Percentiles rank a stretch among this genome's conserved stretches.
phyloP scores from a whole-genome alignment of 2,888 invertebrate species.

The Tholera decimalis region DNA sequence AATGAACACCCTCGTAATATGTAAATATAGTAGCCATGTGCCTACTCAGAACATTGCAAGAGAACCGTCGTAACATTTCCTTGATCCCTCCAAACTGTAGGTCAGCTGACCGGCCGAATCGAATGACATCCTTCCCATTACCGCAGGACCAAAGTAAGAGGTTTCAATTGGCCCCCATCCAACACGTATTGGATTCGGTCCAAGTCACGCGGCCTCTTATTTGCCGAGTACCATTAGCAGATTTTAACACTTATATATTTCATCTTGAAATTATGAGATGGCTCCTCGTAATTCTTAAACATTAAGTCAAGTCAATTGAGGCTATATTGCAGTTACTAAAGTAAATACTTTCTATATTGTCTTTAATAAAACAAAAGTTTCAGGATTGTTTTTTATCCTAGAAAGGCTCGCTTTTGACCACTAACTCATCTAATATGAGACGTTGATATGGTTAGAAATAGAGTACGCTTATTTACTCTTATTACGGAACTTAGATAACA shows the following conservation, averaged over 20 bases:
- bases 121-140: constrained; percentile 71
- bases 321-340: neutral
- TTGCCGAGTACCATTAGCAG: constrained; percentile 76
- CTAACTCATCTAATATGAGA: no score
- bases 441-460: no score
- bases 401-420: no score
- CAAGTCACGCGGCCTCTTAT: constrained; percentile 79
- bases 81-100: constrained; percentile 38
- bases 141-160: constrained; percentile 74
- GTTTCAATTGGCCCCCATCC: constrained; percentile 78
- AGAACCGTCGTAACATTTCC: constrained; percentile 20
- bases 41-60: constrained; percentile 1
- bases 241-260: constrained; percentile 74
- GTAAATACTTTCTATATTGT: no score
- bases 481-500: no score
- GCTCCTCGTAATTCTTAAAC: constrained; percentile 17
- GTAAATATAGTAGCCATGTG: neutral
- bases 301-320: neutral
- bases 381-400: no score
- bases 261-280: constrained; percentile 54
- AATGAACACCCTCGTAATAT: no score
- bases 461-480: no score
- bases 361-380: neutral
- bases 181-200: constrained; percentile 76
- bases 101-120: constrained; percentile 57